Percentiles rank a stretch among this genome's conserved stretches.
phyloP scores from a whole-genome alignment of 2,113 vertebrate species.

The Agapornis roseicollis region DNA sequence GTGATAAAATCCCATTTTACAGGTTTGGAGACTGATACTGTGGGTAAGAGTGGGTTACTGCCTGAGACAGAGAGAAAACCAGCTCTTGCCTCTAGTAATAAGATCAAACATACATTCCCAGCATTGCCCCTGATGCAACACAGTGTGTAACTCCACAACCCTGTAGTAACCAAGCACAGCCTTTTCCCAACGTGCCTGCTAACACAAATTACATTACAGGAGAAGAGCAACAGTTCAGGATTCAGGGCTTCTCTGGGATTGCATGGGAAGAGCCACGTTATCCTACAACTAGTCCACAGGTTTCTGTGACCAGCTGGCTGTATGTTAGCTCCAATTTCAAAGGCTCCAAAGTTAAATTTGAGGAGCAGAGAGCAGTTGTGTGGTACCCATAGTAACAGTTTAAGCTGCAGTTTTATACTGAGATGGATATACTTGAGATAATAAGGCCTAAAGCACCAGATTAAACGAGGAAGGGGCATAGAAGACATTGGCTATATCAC shows the following conservation, averaged over 20 bases:
- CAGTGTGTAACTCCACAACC: rapidly evolving
- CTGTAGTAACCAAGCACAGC: not conserved
- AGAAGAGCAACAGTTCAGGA: not conserved
- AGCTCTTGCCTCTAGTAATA: not conserved
- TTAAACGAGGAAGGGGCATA: not conserved
- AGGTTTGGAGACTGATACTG: not conserved
- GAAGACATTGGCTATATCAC: not conserved
- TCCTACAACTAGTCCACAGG: not conserved
- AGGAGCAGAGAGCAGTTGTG: not conserved
- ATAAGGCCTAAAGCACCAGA: not conserved
- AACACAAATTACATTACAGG: not conserved
- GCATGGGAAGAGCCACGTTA: not conserved
- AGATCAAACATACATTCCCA: not conserved
- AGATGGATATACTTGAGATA: not conserved
- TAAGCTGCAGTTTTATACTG: not conserved
- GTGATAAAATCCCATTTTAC: not conserved
- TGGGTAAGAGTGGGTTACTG: not conserved
- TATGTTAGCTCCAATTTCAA: not conserved
- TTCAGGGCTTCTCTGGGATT: not conserved
- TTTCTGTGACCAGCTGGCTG: not conserved
- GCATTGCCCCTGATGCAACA: not conserved
- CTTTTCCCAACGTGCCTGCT: not conserved
- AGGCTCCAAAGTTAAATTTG: not conserved
- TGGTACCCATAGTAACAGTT: not conserved
- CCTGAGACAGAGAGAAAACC: not conserved